Percentiles rank a stretch among this genome's conserved stretches.
Conservation (phyloP, 2,888 invertebrate species). For the Lathronympha strigana region DNA sequence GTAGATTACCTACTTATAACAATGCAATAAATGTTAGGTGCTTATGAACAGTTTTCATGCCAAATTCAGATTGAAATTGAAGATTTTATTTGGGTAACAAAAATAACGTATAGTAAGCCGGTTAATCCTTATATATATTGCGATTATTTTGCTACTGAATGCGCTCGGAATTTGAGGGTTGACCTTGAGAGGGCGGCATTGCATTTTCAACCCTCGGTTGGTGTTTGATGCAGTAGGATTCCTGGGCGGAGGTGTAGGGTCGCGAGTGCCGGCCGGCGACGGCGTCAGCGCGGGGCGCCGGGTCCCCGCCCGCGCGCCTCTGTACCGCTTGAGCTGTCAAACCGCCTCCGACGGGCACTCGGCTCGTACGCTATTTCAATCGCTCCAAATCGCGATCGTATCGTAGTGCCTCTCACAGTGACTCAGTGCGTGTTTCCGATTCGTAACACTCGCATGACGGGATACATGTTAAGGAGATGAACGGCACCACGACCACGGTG, state of each 20-base stretch:
- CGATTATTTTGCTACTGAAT: constrained; percentile 43
- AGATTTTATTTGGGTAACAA: neutral
- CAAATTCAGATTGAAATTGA: too few relatives aligned
- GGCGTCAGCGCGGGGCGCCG: constrained; percentile 66
- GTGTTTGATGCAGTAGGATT: constrained; percentile 71
- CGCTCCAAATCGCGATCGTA: constrained; percentile 69
- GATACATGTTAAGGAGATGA: constrained; percentile 73
- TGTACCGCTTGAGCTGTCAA: constrained; percentile 78
- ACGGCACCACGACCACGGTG: constrained; percentile 83
- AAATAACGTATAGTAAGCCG: constrained; percentile 17
- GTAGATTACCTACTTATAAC: too few relatives aligned
- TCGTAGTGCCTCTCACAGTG: constrained; percentile 72
- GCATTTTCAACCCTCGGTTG: constrained; percentile 77
- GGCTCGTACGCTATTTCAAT: constrained; percentile 76
- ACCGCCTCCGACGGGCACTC: constrained; percentile 81
- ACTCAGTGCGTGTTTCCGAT: constrained; percentile 69
- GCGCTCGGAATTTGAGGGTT: constrained; percentile 51
- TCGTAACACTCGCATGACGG: constrained; percentile 77
- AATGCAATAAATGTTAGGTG: neutral
- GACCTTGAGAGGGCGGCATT: constrained; percentile 77
- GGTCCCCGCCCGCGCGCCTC: constrained; percentile 74
- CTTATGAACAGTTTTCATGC: neutral
- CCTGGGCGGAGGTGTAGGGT: constrained; percentile 62
- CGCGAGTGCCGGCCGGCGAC: constrained; percentile 52
- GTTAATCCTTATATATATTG: constrained; percentile 34